Base-by-base conservation (phyloP, 2,113 vertebrate genomes). In the Lagopus leucura region DNA sequence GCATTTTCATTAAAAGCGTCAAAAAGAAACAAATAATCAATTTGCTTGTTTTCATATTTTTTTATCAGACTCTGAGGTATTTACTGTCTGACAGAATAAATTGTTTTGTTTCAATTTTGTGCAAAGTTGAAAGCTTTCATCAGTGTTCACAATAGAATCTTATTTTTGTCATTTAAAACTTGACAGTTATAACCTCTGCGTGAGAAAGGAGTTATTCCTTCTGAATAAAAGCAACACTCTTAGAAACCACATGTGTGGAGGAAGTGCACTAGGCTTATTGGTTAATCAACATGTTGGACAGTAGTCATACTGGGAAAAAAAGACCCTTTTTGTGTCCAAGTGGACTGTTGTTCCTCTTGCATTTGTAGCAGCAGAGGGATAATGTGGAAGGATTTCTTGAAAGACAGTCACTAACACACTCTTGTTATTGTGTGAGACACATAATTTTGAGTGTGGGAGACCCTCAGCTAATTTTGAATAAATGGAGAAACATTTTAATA, bases 121-220 rank as follows among this genome's bases (percentile, higher is more conserved):
- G 48, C 47, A 10, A 52, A 83, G 64, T 60, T 64, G 72, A 81
- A 86, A 42, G 32, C 32, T 88, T 88, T 90, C 28, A 24, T 83
- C 43, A 60, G 15, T 38, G 79, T 80, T 27, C 11, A 13, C 34
- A 70, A 19, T 13, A 50, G 74, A 91, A 67, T 73, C 28, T 82
- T 92, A 11, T n/a, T 82, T 93, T 92, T 83, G 45, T 85, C 2
- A 13, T 88, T 90, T 95, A 73, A 55, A 80, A 55, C 27, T 45
- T 85, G 45, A 63, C 60, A 50, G 79, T 82, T 77, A 60, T 2
- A 74, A 74, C n/a, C 42, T 88, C 58, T 80, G 40, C 82, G 43
- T 50, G 65, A 73, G 55, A 70, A 73, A 55, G 15, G 52, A 54
- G 52, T 63, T n/a, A 47, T 4, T 82, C 0, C 3, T 89, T 70